phyloP scores from a whole-genome alignment of 2,888 invertebrate species.

The Ptychoptera contaminata region DNA sequence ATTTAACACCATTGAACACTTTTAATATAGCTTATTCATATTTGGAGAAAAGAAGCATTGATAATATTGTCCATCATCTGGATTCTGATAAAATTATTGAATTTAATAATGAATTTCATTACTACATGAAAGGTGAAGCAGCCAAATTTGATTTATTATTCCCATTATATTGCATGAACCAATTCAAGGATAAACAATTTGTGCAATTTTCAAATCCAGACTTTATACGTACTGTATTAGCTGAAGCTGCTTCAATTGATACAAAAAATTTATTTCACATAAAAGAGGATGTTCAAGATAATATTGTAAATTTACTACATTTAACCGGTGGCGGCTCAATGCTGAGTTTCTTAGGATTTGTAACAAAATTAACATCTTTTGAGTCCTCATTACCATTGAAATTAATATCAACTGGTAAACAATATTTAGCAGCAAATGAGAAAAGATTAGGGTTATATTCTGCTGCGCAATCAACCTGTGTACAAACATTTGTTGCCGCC shows the following conservation, averaged over 20 bases:
- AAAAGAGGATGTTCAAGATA: constrained; percentile 36
- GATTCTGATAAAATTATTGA: constrained; percentile 35
- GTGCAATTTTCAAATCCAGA: constrained; percentile 58
- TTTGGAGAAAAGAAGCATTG: not conserved
- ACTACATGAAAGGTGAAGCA: constrained; percentile 49
- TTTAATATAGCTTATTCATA: not conserved
- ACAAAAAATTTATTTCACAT: constrained; percentile 41
- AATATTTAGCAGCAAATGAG: constrained; percentile 34
- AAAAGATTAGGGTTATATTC: constrained; percentile 41
- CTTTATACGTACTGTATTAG: constrained; percentile 55
- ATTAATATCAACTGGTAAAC: constrained; percentile 53
- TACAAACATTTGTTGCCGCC: constrained; percentile 47
- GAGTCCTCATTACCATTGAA: constrained; percentile 47
- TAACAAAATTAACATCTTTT: constrained; percentile 48
- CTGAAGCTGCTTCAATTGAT: constrained; percentile 52
- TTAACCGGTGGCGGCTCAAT: constrained; percentile 62
- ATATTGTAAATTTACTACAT: constrained; percentile 45
- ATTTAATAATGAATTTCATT: constrained; percentile 40
- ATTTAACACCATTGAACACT: constrained; percentile 36
- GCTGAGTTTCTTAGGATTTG: constrained; percentile 55
- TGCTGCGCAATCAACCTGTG: constrained; percentile 50
- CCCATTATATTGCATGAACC: constrained; percentile 20
- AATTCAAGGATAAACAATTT: constrained; percentile 36
- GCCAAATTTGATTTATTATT: constrained; percentile 50
- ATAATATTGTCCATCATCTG: constrained; percentile 16